Base-by-base conservation (phyloP, 2,113 vertebrate genomes). In the Kryptolebias marmoratus region DNA sequence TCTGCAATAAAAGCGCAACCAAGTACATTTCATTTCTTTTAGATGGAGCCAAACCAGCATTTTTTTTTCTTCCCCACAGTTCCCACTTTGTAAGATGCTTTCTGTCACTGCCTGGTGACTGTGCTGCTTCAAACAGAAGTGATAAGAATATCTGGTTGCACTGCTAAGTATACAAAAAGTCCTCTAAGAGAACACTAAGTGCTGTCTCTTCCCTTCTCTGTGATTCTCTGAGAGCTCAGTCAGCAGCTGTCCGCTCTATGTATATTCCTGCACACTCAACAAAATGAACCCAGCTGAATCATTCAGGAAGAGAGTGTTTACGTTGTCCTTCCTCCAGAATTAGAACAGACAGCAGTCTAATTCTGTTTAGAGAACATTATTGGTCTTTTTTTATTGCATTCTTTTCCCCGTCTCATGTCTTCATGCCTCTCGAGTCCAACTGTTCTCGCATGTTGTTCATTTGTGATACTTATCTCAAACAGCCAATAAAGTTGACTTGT, bases 221-320 rank as follows among this genome's bases (percentile, higher is more conserved):
- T 52, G 77, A 71, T 27, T 2, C 30, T 66, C 56, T 53, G 11
- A 53, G 59, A 77, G 30, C 45, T 55, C 64, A 49, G 50, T 66
- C 65, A 65, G 49, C 53, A 63, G 68, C 63, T 62, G 56, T 77
- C 71, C 48, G 28, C 55, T 74, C 63, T 49, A 31, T 65, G 57
- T n/a, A 3, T 49, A 22, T 16, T 74, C 65, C 67, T 70, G 60
- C 73, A 42, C 55, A 14, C n/a, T 58, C 56, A 16, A 69, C 74
- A 68, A 32, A 72, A 75, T 30, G 16, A 68, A 56, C 27, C 7
- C 55, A 5, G 54, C 27, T 80, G 65, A 67, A 68, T 71, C 75
- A 68, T 55, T 75, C 71, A 64, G 27, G 27, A 64, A 22, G 27
- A 18, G 60, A 22, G 39, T 44, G 44, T 72, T 60, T 77, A 45